phyloP scores from a whole-genome alignment of 2,888 invertebrate species.

The Drosophila recens region DNA sequence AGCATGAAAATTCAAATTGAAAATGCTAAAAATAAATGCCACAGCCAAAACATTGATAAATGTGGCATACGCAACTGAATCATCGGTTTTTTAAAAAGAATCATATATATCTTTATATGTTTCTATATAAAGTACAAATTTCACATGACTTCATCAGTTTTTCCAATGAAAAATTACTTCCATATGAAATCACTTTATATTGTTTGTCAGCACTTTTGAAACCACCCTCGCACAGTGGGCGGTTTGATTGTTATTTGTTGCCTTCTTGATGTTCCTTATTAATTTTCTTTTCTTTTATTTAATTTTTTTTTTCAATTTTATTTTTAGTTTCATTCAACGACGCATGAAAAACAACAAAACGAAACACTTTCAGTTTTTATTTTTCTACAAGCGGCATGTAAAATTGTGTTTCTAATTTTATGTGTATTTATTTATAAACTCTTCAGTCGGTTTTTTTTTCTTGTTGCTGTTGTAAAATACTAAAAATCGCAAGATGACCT shows the following conservation, averaged over 20 bases:
- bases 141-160: background rate
- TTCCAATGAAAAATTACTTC: background rate
- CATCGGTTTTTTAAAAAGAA: conserved; percentile 19
- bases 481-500: conserved; percentile 79
- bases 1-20: conserved; percentile 2
- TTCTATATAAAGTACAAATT: background rate
- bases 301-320: conserved; percentile 41
- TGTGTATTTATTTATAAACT: conserved; percentile 73
- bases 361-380: conserved; percentile 70
- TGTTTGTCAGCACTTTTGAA: conserved; percentile 2
- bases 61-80: conserved; percentile 38
- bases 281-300: conserved; percentile 24
- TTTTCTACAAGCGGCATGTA: conserved; percentile 49
- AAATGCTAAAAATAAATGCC: conserved; percentile 35
- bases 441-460: conserved; percentile 18
- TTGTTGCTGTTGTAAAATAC: conserved; percentile 49
- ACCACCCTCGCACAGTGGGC: conserved; percentile 46
- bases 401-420: conserved; percentile 73
- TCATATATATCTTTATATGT: conserved; percentile 1
- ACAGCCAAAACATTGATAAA: conserved; percentile 24
- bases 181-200: background rate
- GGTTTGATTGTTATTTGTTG: conserved; percentile 36
- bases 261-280: conserved; percentile 32
- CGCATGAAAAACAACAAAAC: conserved; percentile 45
- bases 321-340: conserved; percentile 62